phyloP scores from a whole-genome alignment of 2,888 invertebrate species.

The Clepsis dumicolana region DNA sequence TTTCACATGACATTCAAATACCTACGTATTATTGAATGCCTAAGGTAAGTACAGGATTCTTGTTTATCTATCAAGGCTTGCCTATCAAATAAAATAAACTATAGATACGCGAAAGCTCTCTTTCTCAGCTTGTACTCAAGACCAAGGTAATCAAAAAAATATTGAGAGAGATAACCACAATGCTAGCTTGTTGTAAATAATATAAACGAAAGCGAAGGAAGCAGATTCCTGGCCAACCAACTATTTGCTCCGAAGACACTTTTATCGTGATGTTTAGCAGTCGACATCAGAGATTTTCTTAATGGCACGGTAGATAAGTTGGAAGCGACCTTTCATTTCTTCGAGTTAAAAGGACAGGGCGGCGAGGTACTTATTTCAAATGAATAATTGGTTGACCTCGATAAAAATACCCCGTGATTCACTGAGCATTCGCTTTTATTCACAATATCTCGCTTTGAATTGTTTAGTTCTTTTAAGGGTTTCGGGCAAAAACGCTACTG shows the following conservation, averaged over 20 bases:
- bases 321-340: conserved; percentile 29
- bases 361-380: conserved; percentile 35
- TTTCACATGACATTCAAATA: too few species aligned
- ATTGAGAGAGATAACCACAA: background rate
- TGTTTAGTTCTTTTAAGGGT: conserved; percentile 37
- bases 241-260: conserved; percentile 4
- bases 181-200: background rate
- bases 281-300: conserved; percentile 18
- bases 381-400: conserved; percentile 44
- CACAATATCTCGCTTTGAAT: conserved; percentile 35
- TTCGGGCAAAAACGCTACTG: conserved; percentile 35
- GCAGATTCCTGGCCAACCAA: background rate
- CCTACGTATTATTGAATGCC: background rate
- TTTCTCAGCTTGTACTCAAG: background rate
- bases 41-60: too few species aligned
- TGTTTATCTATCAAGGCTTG: too few species aligned
- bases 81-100: background rate
- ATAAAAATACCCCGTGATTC: conserved; percentile 38
- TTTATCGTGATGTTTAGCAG: background rate
- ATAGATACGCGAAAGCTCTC: background rate
- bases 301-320: conserved; percentile 25
- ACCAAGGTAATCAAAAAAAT: background rate
- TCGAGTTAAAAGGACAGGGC: conserved; percentile 28
- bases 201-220: background rate
- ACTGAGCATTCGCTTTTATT: conserved; percentile 35